Evolutionary conservation across 1,140 invertebrate genomes (phyloP).

Genomic region (Rhagoletis pomonella): DNA sequence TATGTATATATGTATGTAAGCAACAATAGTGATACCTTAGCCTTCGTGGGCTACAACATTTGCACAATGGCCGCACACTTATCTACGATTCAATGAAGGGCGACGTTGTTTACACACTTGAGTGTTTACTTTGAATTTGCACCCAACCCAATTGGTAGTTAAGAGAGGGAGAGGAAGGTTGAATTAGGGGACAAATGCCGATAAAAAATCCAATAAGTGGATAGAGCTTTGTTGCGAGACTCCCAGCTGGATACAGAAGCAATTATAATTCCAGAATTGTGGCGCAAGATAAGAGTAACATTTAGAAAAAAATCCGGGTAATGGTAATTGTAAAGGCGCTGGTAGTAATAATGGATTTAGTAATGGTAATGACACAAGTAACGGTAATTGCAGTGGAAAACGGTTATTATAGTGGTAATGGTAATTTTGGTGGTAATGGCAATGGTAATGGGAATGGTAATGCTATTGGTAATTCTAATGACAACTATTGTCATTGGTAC

Average conservation of each 20-base stretch:
- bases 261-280: not conserved
- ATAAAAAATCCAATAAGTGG: not conserved
- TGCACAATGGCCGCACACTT: slow-evolving; percentile 8
- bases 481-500: no score
- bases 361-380: no score
- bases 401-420: no score
- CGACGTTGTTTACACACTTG: slow-evolving; percentile 31
- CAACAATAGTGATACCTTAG: not conserved
- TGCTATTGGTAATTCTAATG: no score
- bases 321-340: no score
- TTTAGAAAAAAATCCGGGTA: no score
- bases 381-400: no score
- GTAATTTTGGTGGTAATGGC: no score
- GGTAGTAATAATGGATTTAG: no score
- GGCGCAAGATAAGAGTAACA: not conserved
- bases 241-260: not conserved
- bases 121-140: slow-evolving; percentile 50
- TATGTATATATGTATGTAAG: not conserved
- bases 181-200: not conserved
- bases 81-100: not conserved
- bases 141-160: slow-evolving; percentile 26
- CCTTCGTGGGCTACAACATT: not conserved
- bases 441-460: no score
- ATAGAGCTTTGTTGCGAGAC: not conserved
- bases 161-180: no score